Evolutionary conservation across 1,140 invertebrate species (phyloP).

Genomic region (Formica exsecta): DNA sequence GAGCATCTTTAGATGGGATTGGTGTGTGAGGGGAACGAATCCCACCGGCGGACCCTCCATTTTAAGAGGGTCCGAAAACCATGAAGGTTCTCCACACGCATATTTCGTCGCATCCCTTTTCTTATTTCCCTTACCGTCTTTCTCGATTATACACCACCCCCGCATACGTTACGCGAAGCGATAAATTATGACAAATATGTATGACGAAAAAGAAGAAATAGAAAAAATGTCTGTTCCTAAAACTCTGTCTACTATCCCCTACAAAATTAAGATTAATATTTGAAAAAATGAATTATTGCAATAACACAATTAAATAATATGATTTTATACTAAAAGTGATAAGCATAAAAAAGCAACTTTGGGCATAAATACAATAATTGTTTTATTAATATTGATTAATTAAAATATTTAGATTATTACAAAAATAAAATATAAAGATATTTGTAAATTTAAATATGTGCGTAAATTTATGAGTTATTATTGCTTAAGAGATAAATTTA

Average conservation of each 20-base stretch:
- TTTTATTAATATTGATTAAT: conserved; percentile 1
- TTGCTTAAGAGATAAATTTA: not conserved
- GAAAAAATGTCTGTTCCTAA: conserved; percentile 14
- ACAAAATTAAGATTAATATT: not conserved
- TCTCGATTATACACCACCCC: conserved; percentile 22
- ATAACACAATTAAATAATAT: not conserved
- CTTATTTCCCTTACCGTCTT: conserved; percentile 55
- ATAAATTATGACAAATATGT: conserved; percentile 11
- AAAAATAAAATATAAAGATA: not conserved
- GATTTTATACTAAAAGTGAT: not conserved
- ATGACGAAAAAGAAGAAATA: not conserved
- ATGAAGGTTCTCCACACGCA: conserved; percentile 34
- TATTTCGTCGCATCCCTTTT: conserved; percentile 62
- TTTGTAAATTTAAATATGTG: not conserved
- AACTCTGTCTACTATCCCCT: not conserved
- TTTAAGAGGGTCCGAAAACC: conserved; percentile 50
- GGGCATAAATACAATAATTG: not conserved
- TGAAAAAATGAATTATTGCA: not conserved
- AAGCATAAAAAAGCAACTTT: not conserved
- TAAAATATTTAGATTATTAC: not conserved
- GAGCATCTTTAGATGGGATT: conserved; percentile 63
- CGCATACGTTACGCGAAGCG: conserved; percentile 49
- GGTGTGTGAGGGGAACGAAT: not conserved
- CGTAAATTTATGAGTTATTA: not conserved
- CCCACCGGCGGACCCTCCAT: conserved; percentile 39